Evolutionary conservation across 2,888 invertebrate species (phyloP), one percentile per base, ranked within the genome.

Genomic region (Cotesia congregata): DNA sequence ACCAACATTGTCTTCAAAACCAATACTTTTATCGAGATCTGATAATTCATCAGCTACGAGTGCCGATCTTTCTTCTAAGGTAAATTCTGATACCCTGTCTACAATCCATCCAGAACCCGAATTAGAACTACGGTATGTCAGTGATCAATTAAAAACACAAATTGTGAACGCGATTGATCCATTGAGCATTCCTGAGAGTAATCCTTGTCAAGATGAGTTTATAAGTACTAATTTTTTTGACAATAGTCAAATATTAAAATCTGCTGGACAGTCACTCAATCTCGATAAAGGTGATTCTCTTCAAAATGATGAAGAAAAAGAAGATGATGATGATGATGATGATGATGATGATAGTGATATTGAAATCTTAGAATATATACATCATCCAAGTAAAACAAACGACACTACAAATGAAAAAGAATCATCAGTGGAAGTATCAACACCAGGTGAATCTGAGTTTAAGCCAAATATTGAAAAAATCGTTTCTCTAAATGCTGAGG

Each of bases 331-430:
- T 40, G 50, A 59, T 6, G 74, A 64, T 0, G 75, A 75, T 0
- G 80, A 72, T 67, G 77, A 79, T 5, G 85, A 85, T 0, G 89
- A 89, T 59, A 89, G 89, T 71, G 89, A 89, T 50, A 84, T 88
- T 17, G 89, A 89, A 70, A 88, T 89, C 9, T 60, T 85, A 50
- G 81, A 82, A 62, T 78, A 79, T 17, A 79, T 80, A 50, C 76
- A 69, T 2, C 65, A 39, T 73, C 6, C 61, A 74, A 6, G 65
- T 39, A 30, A 50, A 50, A 38, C 67, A n/a, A 72, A 3, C 0
- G 69, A 77, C 6, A 76, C 68, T n/a, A 72, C 74, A 59, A 73
- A 65, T 2, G 7, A 6, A 1, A 72, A 80, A 59, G n/a, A 59
- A 0, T 7, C 39, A 30, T 50, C 30, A 12, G 72, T 65, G 6